Percentiles rank a stretch among this genome's conserved stretches.
Evolutionary conservation across 2,113 vertebrate genomes (phyloP).

Genomic region (Garra rufa): DNA sequence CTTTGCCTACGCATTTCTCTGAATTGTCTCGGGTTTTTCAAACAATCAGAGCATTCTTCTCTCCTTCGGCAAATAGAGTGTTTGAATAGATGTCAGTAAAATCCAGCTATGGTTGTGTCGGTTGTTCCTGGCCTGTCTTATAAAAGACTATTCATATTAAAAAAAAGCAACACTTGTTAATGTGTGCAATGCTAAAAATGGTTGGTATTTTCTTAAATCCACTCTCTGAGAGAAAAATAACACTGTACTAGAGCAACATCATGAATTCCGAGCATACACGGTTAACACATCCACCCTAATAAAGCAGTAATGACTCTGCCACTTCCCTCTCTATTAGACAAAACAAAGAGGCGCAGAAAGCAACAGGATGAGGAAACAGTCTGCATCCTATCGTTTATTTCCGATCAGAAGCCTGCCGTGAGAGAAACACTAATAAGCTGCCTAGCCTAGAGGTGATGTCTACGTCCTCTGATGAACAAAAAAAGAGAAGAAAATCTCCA

Average conservation of each 20-base stretch:
- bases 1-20: constrained; percentile 4
- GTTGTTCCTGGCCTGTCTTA: not conserved
- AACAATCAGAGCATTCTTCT: constrained; percentile 16
- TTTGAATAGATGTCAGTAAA: constrained; percentile 15
- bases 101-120: not conserved
- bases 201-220: constrained; percentile 5
- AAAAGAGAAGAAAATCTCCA: constrained; percentile 23
- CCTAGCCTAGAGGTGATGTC: constrained; percentile 46
- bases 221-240: constrained; percentile 43
- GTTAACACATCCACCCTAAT: constrained; percentile 57
- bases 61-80: not conserved
- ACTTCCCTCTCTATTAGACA: constrained; percentile 52
- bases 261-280: constrained; percentile 32
- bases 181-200: not conserved
- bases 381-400: constrained; percentile 17
- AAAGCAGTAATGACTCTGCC: constrained; percentile 60
- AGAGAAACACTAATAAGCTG: constrained; percentile 39
- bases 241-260: constrained; percentile 56
- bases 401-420: not conserved
- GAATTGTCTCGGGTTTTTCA: constrained; percentile 15
- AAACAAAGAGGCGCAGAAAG: constrained; percentile 21
- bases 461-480: constrained; percentile 38
- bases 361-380: constrained; percentile 49
- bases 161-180: constrained; percentile 16
- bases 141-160: not conserved